A percentile compares a stretch with the other conserved stretches of the same genome.
Evolutionary conservation across 2,113 vertebrate genomes (phyloP).

Genomic region (Tachycineta bicolor): DNA sequence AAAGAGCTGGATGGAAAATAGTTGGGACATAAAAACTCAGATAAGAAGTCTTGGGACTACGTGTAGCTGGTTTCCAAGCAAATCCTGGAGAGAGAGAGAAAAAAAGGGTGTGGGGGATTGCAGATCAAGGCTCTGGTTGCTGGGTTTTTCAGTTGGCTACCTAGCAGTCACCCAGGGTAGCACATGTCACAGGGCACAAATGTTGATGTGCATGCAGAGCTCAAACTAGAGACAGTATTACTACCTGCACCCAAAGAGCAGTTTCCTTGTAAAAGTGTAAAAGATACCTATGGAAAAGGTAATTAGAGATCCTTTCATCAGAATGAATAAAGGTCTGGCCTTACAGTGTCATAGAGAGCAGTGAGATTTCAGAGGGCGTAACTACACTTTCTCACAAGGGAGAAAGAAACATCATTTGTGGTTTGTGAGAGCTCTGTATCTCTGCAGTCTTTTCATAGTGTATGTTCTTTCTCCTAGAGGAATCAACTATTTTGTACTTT

Average conservation of each 20-base stretch:
- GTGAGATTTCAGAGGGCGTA: not conserved
- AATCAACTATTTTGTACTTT: not conserved
- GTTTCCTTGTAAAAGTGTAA: not conserved
- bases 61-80: not conserved
- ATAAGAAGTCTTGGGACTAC: not conserved
- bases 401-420: not conserved
- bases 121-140: not conserved
- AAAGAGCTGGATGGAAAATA: not conserved
- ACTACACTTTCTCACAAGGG: not conserved
- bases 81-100: not conserved
- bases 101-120: accelerated
- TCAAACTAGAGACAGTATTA: not conserved
- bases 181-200: not conserved
- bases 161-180: not conserved
- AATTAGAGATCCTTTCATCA: not conserved
- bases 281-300: not conserved
- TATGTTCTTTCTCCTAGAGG: not conserved
- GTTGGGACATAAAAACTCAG: not conserved
- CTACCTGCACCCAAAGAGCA: not conserved
- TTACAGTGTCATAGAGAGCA: not conserved
- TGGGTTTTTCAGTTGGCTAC: not conserved
- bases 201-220: accelerated
- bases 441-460: not conserved
- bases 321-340: not conserved
- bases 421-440: not conserved